Evolutionary conservation across 1,140 invertebrate species (phyloP).

Genomic region (Panulirus ornatus): DNA sequence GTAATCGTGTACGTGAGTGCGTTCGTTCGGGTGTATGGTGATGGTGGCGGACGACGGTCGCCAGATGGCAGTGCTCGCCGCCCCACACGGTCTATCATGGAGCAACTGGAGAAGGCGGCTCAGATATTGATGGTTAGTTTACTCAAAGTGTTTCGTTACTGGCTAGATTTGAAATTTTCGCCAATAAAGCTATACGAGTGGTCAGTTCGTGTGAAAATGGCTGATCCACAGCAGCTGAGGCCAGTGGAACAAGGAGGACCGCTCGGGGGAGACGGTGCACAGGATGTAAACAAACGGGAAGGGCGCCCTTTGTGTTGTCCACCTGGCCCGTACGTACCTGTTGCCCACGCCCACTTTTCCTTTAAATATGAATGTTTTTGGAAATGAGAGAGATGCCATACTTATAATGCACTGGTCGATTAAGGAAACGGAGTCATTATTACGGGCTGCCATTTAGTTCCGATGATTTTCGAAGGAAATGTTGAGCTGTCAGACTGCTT

Average conservation of each 20-base stretch:
- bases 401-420: too few relatives aligned
- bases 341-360: background rate
- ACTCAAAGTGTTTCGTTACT: background rate
- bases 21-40: too few relatives aligned
- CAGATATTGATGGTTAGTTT: slow-evolving; percentile 7
- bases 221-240: too few relatives aligned
- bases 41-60: too few relatives aligned
- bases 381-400: too few relatives aligned
- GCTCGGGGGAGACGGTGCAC: background rate
- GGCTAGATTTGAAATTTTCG: background rate
- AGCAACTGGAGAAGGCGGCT: slow-evolving; percentile 5
- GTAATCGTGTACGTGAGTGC: too few relatives aligned
- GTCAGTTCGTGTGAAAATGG: too few relatives aligned
- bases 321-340: background rate
- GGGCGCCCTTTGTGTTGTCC: slow-evolving; percentile 10
- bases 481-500: too few relatives aligned
- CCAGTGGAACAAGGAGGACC: background rate
- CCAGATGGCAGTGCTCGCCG: background rate
- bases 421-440: too few relatives aligned
- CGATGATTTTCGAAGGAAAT: too few relatives aligned
- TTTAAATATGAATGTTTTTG: too few relatives aligned
- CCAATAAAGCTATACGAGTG: background rate
- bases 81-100: background rate
- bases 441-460: too few relatives aligned
- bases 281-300: background rate